These are phyloP conservation scores for Trachelipus rathkii DNA, from an alignment of 1,140 invertebrate species.

Conservation along the genomic window DNA sequence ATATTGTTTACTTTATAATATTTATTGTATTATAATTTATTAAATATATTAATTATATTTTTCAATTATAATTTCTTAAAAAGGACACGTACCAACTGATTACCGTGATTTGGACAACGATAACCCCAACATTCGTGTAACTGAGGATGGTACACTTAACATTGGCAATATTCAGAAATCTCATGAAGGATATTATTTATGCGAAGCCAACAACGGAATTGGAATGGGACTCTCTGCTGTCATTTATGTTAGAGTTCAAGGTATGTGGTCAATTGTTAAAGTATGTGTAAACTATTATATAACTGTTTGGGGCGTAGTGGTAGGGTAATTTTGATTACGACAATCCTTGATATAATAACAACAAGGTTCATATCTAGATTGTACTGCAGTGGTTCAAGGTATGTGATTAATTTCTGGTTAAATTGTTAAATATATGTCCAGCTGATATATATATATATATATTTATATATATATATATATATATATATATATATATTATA, in stretches of 20 bases:
- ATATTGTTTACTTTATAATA: too few species aligned
- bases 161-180: slow-evolving; percentile 86
- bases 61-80: slow-evolving; percentile 20
- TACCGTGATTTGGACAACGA: slow-evolving; percentile 80
- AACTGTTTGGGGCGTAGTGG: too few species aligned
- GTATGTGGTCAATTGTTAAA: slow-evolving; percentile 51
- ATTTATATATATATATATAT: too few species aligned
- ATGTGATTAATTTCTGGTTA: too few species aligned
- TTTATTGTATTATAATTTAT: too few species aligned
- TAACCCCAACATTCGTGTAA: slow-evolving; percentile 79
- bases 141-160: slow-evolving; percentile 82
- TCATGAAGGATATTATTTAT: slow-evolving; percentile 91
- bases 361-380: not conserved
- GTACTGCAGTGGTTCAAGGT: too few species aligned
- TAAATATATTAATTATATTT: too few species aligned
- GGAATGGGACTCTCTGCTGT: slow-evolving; percentile 88
- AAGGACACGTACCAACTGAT: slow-evolving; percentile 82
- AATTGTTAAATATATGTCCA: too few species aligned
- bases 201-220: slow-evolving; percentile 92
- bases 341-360: not conserved
- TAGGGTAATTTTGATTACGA: too few species aligned
- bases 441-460: too few species aligned
- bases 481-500: not conserved
- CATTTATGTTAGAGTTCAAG: slow-evolving; percentile 86
- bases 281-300: too few species aligned